Conservation (phyloP, 2,113 vertebrate species). For the Herpailurus yagouaroundi region DNA sequence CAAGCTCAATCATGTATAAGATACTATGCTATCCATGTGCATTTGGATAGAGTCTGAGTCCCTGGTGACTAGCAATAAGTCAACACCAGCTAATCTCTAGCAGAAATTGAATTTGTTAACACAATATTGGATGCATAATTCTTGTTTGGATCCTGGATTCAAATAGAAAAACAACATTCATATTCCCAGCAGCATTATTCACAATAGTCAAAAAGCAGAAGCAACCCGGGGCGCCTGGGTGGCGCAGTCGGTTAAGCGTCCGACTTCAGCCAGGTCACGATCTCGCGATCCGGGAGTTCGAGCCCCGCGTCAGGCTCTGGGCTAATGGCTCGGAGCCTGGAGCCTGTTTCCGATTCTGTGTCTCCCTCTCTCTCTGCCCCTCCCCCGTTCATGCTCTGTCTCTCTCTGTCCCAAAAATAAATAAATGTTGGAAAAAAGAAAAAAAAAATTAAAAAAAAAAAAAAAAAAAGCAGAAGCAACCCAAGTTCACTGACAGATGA, state of each 20-base stretch:
- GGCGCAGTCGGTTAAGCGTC: too few relatives aligned
- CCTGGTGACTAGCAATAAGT: neutral
- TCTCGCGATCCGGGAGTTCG: too few relatives aligned
- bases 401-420: too few relatives aligned
- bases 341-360: too few relatives aligned
- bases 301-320: too few relatives aligned
- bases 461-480: neutral
- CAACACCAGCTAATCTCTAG: neutral
- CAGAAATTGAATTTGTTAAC: conserved; percentile 9
- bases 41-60: neutral
- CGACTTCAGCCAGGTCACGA: too few relatives aligned
- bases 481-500: neutral
- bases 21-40: neutral
- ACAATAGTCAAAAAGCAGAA: neutral
- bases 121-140: neutral
- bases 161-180: neutral
- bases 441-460: too few relatives aligned
- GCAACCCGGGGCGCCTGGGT: too few relatives aligned
- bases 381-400: too few relatives aligned
- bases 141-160: neutral
- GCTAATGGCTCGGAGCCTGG: too few relatives aligned
- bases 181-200: neutral
- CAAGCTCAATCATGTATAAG: neutral
- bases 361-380: too few relatives aligned
- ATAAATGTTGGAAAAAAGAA: too few relatives aligned